Base-by-base conservation (phyloP, 2,113 vertebrate species). In the Donacobius atricapilla region DNA sequence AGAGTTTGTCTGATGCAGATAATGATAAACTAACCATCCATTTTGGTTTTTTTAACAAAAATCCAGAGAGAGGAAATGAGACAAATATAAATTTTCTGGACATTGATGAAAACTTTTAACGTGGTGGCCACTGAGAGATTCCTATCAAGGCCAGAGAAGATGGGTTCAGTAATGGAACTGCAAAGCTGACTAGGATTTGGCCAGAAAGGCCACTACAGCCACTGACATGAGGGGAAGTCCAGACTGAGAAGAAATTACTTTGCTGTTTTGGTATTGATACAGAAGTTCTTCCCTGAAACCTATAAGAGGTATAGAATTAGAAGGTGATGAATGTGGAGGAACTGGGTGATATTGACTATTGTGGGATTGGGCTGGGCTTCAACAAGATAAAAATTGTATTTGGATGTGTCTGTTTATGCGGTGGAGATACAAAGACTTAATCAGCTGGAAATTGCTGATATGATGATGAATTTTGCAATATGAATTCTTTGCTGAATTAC, bases 401-500 rank as follows among this genome's bases (percentile, higher is more conserved):
- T 16, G 13, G 18, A 11, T 13, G 9, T 31, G 35, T 42, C 27
- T 28, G 8, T 31, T 54, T 56, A 42, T 0, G 0, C 2, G 4
- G 5, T 80, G 7, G 5, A 87, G 11, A 37, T 65, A 24, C 23
- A 16, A 89, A 77, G 40, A 72, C 11, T 9, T 66, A 58, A 71
- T 51, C 47, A 71, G 8, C 9, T 47, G 48, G n/a, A 85, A 85
- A 69, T 23, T 76, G 25, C 8, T 44, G 20, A 78, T 5, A 17
- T 54, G 27, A 39, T 68, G 48, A 63, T 11, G 4, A 73, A 51
- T 81, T 84, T 78, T 35, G 53, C 16, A 19, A 17, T 63, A 24
- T 0, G 0, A 68, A 82, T 68, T 37, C 11, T 85, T 76, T 57
- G 5, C 22, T 66, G 53, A 10, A 48, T 76, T 90, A 9, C 3